Percentiles rank a stretch among this genome's conserved stretches.
phyloP scores from a whole-genome alignment of 2,797 vertebrate genomes.

The Botia kubotai region DNA sequence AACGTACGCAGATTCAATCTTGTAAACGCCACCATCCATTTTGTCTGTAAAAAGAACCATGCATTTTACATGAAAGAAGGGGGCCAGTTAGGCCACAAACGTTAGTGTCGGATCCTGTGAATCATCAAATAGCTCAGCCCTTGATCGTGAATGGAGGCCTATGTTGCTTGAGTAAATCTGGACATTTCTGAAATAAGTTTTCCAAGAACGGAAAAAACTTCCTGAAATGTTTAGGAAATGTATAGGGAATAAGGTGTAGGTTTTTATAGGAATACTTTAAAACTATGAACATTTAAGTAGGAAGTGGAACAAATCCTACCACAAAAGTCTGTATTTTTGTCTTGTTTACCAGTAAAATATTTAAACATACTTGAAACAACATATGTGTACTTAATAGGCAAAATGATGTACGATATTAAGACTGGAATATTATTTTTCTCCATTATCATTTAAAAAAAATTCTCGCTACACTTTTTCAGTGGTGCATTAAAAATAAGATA shows the following conservation, averaged over 20 bases:
- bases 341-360: neutral
- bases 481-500: neutral
- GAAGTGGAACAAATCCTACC: neutral
- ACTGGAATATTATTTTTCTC: too few species aligned
- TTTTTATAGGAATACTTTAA: slow-evolving; percentile 19
- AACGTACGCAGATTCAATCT: slow-evolving; percentile 71
- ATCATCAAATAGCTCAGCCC: slow-evolving; percentile 39
- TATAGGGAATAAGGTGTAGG: slow-evolving; percentile 14
- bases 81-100: neutral
- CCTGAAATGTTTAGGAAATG: slow-evolving; percentile 13
- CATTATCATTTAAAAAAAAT: too few species aligned
- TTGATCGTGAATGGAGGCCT: slow-evolving; percentile 33
- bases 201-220: slow-evolving; percentile 27
- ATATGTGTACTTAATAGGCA: too few species aligned
- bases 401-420: too few species aligned
- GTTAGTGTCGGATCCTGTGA: slow-evolving; percentile 13
- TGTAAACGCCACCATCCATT: slow-evolving; percentile 66
- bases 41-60: slow-evolving; percentile 65
- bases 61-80: neutral
- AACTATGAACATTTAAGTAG: neutral
- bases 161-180: slow-evolving; percentile 2
- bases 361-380: neutral
- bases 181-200: slow-evolving; percentile 4
- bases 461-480: too few species aligned
- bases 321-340: neutral